A percentile compares a stretch with the other conserved stretches of the same genome.
Conservation (phyloP, 1,140 invertebrate species). For the Eumaeus atala region DNA sequence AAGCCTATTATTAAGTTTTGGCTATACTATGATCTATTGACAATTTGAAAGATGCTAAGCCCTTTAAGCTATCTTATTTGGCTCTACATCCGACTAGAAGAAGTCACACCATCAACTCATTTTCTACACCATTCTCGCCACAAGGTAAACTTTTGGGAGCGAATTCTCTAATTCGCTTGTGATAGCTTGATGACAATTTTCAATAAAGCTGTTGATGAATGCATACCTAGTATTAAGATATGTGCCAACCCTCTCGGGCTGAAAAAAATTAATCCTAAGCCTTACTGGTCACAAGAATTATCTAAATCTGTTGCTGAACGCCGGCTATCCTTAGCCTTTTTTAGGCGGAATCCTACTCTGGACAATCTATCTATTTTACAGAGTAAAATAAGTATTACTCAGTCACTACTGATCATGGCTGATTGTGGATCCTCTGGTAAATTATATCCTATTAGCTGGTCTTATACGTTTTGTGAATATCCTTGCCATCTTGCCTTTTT, state of each 20-base stretch:
- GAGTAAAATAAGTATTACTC: too few species aligned
- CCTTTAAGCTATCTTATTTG: slow-evolving; percentile 10
- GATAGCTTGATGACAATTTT: too few species aligned
- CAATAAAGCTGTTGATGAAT: too few species aligned
- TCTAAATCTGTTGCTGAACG: too few species aligned
- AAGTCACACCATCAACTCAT: too few species aligned
- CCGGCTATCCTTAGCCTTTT: too few species aligned
- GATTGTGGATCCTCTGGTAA: neutral
- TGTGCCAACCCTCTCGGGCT: too few species aligned
- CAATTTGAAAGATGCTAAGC: neutral
- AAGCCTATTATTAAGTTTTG: neutral
- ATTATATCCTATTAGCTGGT: neutral
- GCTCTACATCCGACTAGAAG: neutral
- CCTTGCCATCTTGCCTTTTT: neutral
- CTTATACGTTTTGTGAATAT: neutral
- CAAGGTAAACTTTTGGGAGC: neutral
- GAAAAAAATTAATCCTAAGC: too few species aligned
- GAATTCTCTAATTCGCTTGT: neutral
- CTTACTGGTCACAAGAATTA: too few species aligned
- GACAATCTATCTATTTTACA: too few species aligned
- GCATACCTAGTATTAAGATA: too few species aligned
- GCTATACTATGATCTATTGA: too few species aligned
- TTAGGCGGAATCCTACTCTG: neutral
- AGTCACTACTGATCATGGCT: neutral
- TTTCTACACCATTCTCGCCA: neutral